Evolutionary conservation across 1,140 invertebrate genomes (phyloP).

Genomic region (Zaprionus taronus): DNA sequence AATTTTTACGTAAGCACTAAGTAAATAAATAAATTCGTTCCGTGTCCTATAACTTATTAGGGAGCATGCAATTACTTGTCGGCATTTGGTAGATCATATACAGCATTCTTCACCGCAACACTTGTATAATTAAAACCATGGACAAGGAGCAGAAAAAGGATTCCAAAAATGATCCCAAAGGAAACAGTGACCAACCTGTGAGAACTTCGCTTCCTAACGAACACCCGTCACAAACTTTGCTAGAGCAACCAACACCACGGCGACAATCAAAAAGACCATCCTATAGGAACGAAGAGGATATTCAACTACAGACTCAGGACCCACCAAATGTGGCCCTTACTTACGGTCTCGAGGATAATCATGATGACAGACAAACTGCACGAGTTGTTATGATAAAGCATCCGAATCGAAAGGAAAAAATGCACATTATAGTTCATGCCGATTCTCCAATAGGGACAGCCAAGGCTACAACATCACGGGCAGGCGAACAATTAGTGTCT

Average conservation of each 20-base stretch:
- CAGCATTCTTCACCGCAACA: neutral
- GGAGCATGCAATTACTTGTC: conserved; percentile 47
- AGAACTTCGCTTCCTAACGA: neutral
- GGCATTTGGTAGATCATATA: conserved; percentile 24
- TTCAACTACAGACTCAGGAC: neutral
- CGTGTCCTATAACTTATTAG: conserved; percentile 10
- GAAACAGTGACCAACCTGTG: neutral
- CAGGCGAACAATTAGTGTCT: too few species aligned
- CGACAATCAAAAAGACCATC: neutral
- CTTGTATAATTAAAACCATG: conserved; percentile 29
- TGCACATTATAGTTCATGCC: neutral
- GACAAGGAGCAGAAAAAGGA: conserved; percentile 7
- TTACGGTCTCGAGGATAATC: conserved; percentile 30
- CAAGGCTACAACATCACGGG: neutral
- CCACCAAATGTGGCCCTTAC: conserved; percentile 25
- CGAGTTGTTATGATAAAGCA: neutral
- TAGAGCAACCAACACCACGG: neutral
- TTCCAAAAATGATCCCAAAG: too few species aligned
- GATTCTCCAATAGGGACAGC: neutral
- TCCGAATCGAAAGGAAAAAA: neutral
- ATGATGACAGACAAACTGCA: neutral
- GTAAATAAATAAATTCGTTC: conserved; percentile 25
- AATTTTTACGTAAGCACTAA: neutral
- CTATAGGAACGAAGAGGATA: neutral
- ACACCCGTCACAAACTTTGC: neutral